These are phyloP conservation scores for Eolophus roseicapilla DNA, from an alignment of 2,113 vertebrate species.

Conservation along the genomic window DNA sequence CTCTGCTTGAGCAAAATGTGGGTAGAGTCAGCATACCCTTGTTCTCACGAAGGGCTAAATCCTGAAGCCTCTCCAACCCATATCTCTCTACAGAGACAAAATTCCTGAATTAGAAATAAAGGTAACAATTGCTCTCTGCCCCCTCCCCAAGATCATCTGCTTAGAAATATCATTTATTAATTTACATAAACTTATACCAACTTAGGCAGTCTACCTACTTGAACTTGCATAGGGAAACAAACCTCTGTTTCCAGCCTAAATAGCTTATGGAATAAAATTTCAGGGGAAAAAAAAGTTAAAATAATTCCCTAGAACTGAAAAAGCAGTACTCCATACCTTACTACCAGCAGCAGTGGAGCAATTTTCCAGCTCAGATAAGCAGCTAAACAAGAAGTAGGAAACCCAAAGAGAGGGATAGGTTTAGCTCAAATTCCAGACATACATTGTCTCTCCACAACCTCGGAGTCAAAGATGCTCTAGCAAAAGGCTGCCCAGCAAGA, in stretches of 20 bases:
- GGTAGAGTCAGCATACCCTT: not conserved
- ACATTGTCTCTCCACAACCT: not conserved
- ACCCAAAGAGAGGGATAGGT: not conserved
- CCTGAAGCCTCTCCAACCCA: not conserved
- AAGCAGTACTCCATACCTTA: not conserved
- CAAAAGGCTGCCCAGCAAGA: not conserved
- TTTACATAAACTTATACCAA: not conserved
- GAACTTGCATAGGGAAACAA: not conserved
- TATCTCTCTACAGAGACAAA: not conserved
- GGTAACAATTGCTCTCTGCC: too few relatives aligned
- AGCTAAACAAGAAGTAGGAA: not conserved
- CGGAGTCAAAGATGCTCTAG: not conserved
- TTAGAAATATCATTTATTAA: not conserved
- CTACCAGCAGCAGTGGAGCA: not conserved
- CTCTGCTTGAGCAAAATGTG: not conserved
- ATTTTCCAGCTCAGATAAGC: not conserved
- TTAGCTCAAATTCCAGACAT: not conserved
- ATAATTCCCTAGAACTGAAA: not conserved
- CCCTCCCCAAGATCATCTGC: not conserved
- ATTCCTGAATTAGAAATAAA: not conserved
- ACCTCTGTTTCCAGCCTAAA: not conserved
- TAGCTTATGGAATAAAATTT: not conserved
- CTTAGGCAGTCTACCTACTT: not conserved
- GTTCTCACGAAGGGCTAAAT: not conserved
- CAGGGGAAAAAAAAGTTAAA: not conserved